Evolutionary conservation across 2,113 vertebrate genomes (phyloP).

Genomic region (Pungitius pungitius): DNA sequence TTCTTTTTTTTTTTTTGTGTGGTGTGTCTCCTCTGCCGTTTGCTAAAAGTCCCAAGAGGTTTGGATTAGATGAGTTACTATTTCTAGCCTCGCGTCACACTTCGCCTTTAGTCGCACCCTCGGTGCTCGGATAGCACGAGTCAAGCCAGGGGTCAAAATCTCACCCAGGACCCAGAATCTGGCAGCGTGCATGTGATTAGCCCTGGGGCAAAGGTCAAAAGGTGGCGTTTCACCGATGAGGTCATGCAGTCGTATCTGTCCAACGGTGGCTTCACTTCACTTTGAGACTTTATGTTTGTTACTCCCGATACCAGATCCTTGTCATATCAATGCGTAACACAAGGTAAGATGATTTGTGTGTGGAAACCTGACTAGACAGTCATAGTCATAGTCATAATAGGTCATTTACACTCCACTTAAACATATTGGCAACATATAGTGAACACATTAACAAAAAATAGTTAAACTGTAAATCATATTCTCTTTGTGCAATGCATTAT

Average conservation of each 20-base stretch:
- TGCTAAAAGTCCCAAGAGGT: slow-evolving; percentile 49
- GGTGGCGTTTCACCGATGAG: slow-evolving; percentile 50
- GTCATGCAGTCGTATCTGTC: slow-evolving; percentile 6
- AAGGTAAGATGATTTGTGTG: slow-evolving; percentile 41
- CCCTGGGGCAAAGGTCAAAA: slow-evolving; percentile 58
- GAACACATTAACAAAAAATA: slow-evolving; percentile 4
- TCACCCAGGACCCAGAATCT: slow-evolving; percentile 32
- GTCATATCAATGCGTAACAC: slow-evolving; percentile 23
- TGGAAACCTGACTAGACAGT: slow-evolving; percentile 17
- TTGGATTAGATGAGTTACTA: slow-evolving; percentile 40
- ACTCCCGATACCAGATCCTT: slow-evolving; percentile 15
- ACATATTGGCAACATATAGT: background rate
- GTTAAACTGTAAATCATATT: slow-evolving; percentile 21
- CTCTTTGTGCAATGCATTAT: slow-evolving; percentile 43
- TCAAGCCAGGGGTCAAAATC: slow-evolving; percentile 34
- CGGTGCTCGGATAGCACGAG: background rate
- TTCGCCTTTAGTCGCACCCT: slow-evolving; percentile 29
- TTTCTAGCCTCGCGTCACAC: slow-evolving; percentile 37
- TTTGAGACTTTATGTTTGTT: slow-evolving; percentile 50
- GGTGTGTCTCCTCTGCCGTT: slow-evolving; percentile 4
- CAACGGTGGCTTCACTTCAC: slow-evolving; percentile 9
- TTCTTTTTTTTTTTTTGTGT: slow-evolving; percentile 12
- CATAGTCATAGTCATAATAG: slow-evolving; percentile 20
- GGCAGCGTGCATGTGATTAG: slow-evolving; percentile 46
- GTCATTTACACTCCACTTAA: slow-evolving; percentile 36